Evolutionary conservation across 2,888 invertebrate species (phyloP), one percentile per base, ranked within the genome.

Genomic region (Panopea generosa): DNA sequence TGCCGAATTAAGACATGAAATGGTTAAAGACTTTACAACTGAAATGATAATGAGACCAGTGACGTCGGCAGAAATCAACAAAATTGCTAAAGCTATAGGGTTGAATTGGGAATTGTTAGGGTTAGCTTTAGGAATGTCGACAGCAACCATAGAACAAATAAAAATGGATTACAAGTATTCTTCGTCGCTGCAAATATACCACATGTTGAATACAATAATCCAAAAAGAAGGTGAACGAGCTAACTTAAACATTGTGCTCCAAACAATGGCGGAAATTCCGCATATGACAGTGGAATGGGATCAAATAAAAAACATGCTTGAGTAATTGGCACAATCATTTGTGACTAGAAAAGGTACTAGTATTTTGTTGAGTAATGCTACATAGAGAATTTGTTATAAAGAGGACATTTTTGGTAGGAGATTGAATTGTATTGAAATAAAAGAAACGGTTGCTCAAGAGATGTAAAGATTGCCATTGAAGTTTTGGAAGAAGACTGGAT

Each of bases 81-180:
- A 29, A 33, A 11, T 68, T 20, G 29, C 68, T 6, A 50, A 53
- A 16, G 60, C 60, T 14, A 68, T 68, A 1, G 68, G 68, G 6
- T 20, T 9, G 11, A 68, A 60, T 53, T 68, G 68, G 68, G 52
- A 61, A 22, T 52, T 68, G 16, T 53, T 68, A 1, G 68, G 68
- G 2, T 22, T 68, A 6, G 50, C 59, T 20, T 47, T 68, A 1
- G 68, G 61, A 11, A 40, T 68, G 2, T 20, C 43, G 7, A 16
- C 40, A 9, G 57, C 43, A 7, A 27, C 60, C 20, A 60, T 68
- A 16, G 68, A 68, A 16, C 57, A 53, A 26, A 45, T 68, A 18
- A 60, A 52, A 18, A 52, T 60, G 43, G 68, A 68, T 24, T 43
- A 47, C 2, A 53, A 60, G 3, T 43, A 60, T 24, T 60, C 60